Base-by-base conservation (phyloP, 2,113 vertebrate species). In the Takifugu bimaculatus region DNA sequence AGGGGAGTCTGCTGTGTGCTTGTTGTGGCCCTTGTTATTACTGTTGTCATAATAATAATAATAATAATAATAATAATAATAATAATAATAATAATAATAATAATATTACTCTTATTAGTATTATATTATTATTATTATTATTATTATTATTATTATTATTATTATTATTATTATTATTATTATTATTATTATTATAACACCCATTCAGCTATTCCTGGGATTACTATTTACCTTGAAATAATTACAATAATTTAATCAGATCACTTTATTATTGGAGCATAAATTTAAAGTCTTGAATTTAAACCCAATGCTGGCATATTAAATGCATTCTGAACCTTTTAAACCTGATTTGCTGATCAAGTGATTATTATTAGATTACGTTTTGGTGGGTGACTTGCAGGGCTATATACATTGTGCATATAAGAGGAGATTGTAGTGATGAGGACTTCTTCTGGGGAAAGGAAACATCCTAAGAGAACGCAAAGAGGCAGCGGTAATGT, bases 71-170 rank as follows among this genome's bases (percentile, higher is more conserved):
- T 61, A 39, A 57, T 80, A 69, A 20, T 20, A 20, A 20, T 20
- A 20, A 20, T 20, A 20, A 20, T 20, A 20, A 85, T 75, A 68
- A 81, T 61, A 39, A 20, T 20, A 20, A 20, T 20, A 20, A 20
- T 20, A 20, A 20, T 20, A 20, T 20, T 20, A 20, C 20, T 20
- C 20, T 20, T 20, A 20, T 20, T 20, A 20, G 20, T 20, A 20
- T 20, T 20, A 20, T 20, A 20, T 20, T 20, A 20, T 20, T 20
- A 20, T 39, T 27, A 72, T 73, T 72, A 74, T 81, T 66, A 63
- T 61, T 81, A 63, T 80, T 81, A 78, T 79, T 79, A 85, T n/a
- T n/a, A n/a, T n/a, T n/a, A n/a, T n/a, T n/a, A n/a, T n/a, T 75
- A 68, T 79, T 61, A 69, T 20, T 20, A 20, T 20, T 20, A 20